Evolutionary conservation across 2,888 invertebrate genomes (phyloP), one percentile per base, ranked within the genome.

Genomic region (Blera fallax): DNA sequence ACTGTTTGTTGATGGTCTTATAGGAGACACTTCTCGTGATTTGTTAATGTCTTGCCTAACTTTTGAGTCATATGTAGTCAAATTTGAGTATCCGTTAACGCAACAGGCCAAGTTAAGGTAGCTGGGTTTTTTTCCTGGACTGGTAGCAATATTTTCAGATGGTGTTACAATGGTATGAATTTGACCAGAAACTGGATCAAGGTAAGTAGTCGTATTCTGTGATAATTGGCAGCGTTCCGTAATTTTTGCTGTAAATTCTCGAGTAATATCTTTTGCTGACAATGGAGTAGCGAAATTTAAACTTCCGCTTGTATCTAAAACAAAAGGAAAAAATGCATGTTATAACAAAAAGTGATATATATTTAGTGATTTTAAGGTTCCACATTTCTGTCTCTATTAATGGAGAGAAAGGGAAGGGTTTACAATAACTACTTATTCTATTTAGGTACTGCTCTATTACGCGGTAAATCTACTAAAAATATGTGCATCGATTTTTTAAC

Each of bases 81-180:
- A 94, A 88, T 96, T 96, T 4, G 96, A 96, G 91, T 98, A 98
- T 3, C 98, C 98, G 92, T 96, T 97, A 65, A 98, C 97, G 18
- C 97, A 97, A 91, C 97, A 97, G 64, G 98, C 97, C 84, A 98
- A 93, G 89, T 96, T 97, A 73, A 98, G 93, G 91, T 98, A 98
- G 76, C 97, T 97, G 0, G 98, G 98, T 90, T 97, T 95, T 90
- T 96, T 96, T 14, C 93, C 93, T 8, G 56, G 91, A 76, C 88
- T 88, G n/a, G 72, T 74, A 64, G 79, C 84, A 62, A 54, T 81
- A 67, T 50, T 87, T 79, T 76, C 88, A 29, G 69, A 67, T 45
- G 90, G 89, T 67, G 89, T 89, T 70, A 92, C 88, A 74, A 91
- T 89, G 85, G 92, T 92, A 77, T 89, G 90, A 60, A 91, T 89